These are phyloP conservation scores for Hydropotes inermis DNA, from an alignment of 2,113 vertebrate genomes.

Conservation along the genomic window DNA sequence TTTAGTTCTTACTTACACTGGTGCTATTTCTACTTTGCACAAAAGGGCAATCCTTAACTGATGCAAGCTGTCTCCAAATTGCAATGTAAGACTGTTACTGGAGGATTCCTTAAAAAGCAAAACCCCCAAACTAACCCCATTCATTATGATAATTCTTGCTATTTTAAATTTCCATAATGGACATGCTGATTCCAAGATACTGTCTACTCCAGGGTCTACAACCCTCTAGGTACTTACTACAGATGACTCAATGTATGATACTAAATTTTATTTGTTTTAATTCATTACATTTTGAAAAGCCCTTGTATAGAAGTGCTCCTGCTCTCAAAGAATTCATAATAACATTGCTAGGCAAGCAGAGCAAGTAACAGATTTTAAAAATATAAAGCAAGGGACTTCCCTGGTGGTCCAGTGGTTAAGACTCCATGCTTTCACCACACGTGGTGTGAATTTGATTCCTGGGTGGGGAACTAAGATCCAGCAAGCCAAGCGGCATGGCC, in stretches of 20 bases:
- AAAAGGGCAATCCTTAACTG: not conserved
- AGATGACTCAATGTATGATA: not conserved
- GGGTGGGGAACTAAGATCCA: not conserved
- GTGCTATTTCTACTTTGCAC: not conserved
- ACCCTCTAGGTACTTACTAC: not conserved
- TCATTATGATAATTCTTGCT: not conserved
- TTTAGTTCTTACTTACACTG: not conserved
- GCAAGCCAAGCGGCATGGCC: accelerated
- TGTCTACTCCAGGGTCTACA: not conserved
- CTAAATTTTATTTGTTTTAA: not conserved
- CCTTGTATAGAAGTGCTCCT: not conserved
- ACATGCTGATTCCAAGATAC: not conserved
- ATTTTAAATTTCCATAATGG: not conserved
- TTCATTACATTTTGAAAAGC: not conserved
- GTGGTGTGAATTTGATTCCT: not conserved
- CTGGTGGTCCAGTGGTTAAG: not conserved
- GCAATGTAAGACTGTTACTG: not conserved
- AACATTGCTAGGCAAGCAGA: not conserved
- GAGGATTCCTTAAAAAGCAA: not conserved
- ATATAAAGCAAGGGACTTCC: not conserved
- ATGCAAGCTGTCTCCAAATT: not conserved
- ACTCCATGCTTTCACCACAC: accelerated
- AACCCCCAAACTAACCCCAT: not conserved
- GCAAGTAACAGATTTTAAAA: not conserved
- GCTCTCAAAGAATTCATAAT: not conserved